Evolutionary conservation across 2,797 vertebrate species (phyloP).

Genomic region (Mallotus villosus): DNA sequence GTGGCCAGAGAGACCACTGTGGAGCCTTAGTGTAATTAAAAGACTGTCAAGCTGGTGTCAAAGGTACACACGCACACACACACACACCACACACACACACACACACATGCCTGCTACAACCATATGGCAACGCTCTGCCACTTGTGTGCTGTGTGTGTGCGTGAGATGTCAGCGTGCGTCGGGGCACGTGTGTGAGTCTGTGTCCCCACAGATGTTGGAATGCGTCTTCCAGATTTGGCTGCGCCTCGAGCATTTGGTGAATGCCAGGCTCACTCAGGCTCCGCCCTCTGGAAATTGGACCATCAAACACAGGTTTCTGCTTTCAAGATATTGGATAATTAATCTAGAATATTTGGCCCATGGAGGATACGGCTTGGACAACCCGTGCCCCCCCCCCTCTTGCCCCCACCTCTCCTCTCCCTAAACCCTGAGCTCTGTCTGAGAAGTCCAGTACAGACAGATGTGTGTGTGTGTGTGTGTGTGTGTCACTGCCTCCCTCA

Average conservation of each 20-base stretch:
- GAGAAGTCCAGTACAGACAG: too few relatives aligned
- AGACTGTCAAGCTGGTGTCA: conserved; percentile 65
- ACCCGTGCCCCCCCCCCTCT: too few relatives aligned
- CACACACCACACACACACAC: neutral
- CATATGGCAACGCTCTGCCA: conserved; percentile 33
- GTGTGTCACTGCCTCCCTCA: too few relatives aligned
- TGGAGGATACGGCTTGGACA: too few relatives aligned
- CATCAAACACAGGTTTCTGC: conserved; percentile 54
- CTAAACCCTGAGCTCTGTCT: too few relatives aligned
- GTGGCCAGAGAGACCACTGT: conserved; percentile 44
- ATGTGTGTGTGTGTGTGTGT: too few relatives aligned
- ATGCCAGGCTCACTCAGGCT: conserved; percentile 57
- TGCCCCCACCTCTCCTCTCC: too few relatives aligned
- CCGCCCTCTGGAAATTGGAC: conserved; percentile 54
- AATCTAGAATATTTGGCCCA: conserved; percentile 38
- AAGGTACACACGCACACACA: conserved; percentile 57
- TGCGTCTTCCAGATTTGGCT: conserved; percentile 64
- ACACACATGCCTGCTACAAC: conserved; percentile 27
- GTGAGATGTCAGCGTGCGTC: conserved; percentile 16
- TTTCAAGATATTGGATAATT: conserved; percentile 76
- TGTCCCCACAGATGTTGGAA: conserved; percentile 62
- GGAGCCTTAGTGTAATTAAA: conserved; percentile 69
- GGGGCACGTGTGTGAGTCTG: neutral
- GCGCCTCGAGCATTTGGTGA: conserved; percentile 66
- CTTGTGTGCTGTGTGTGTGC: conserved; percentile 28